Evolutionary conservation across 2,113 vertebrate species (phyloP), one percentile per base, ranked within the genome.

Genomic region (Trichomycterus rosablanca): DNA sequence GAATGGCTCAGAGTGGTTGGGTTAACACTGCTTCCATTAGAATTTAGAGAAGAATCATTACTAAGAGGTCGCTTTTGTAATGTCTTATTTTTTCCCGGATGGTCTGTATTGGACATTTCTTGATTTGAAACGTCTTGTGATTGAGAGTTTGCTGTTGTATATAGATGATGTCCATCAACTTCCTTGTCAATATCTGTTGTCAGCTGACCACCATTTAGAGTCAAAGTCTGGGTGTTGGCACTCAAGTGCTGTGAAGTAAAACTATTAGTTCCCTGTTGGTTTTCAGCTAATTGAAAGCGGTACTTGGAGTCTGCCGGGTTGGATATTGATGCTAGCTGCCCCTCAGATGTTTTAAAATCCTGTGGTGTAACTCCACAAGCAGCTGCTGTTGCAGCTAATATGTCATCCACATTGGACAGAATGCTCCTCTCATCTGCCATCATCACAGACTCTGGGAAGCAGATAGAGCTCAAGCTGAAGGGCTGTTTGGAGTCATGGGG

Each of bases 331-430:
- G 84, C 80, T 73, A 94, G 85, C 59, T 91, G 84, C 7, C 61
- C 80, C 67, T 93, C 37, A 40, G 91, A 42, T 46, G 90, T 86
- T 85, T 97, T 97, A 73, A 97, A 97, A 74, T 98, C 93, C 75
- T 95, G 90, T 9, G 93, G 87, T 32, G 92, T 88, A 66, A 97
- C 95, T 2, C 93, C 94, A 78, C 95, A 97, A 44, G 92, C 93
- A 49, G 90, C 93, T 66, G 92, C 96, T 2, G 94, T 97, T 53
- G 94, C 95, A 76, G 96, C 93, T 54, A 98, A 84, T 49, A 99
- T 97, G 77, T 99, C 96, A 73, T 97, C 94, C 24, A 98, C 93
- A 0, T 95, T 96, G 73, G 95, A 97, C 60, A 99, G 82, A 78
- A 99, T 96, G 81, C 90, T 93, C 76, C 93, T 89, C 43, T 99